Evolutionary conservation across 37 sponge, comb jelly and placozoan genomes (phyloP), one percentile per base, ranked within the genome.

Genomic region (Spongilla lacustris): DNA sequence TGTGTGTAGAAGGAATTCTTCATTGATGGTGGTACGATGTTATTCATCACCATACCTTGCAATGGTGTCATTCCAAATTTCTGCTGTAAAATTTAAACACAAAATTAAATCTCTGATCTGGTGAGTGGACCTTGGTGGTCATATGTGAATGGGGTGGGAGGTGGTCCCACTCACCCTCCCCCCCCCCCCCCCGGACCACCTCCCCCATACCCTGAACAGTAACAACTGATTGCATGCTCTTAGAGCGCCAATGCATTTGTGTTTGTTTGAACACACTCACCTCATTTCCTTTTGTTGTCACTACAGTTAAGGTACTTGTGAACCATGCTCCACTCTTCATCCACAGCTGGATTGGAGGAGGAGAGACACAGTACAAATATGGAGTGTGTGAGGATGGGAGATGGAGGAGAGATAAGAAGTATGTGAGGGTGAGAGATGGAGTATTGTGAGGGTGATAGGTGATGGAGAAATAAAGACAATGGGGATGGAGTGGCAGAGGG

Each of bases 261-360:
- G n/a, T n/a, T n/a, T n/a, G n/a, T n/a, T n/a, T n/a, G n/a, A n/a
- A n/a, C 28, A 29, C 28, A 70, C 28, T 14, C 9, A 33, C 21
- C 21, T 14, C 58, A 17, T 58, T 58, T 14, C 58, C 58, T 58
- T 17, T 58, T 17, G 11, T 17, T 58, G 14, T 58, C 58, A 83
- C 71, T 24, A 23, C 23, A 4, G 90, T 81, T 23, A 80, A 26
- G 22, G 67, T n/a, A 68, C 81, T 80, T 30, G 34, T 80, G 48
- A 89, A 31, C 90, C 90, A 90, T 5, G 91, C 80, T n/a, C 91
- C 86, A 85, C 86, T 85, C 27, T 71, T 72, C 48, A 76, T 74
- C 86, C 86, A 85, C n/a, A 33, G 32, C 32, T 34, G 74, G 17
- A 1, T 6, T 11, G 25, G 32, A 14, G 32, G 23, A 1, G 23